Conservation (phyloP, 2,888 invertebrate species). For the Nomada ferruginata region DNA sequence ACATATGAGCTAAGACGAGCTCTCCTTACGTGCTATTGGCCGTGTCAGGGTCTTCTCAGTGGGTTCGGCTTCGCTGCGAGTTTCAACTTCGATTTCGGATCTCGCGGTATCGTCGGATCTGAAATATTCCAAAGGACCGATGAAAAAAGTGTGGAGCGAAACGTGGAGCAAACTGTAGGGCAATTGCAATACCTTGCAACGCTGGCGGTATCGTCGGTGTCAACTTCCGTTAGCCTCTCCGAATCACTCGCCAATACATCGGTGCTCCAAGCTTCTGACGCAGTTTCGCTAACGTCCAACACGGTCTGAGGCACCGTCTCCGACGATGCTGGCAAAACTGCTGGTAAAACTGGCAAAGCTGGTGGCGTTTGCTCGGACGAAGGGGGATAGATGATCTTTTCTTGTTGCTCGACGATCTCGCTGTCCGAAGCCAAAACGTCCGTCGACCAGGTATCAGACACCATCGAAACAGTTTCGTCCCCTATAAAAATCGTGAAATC, state of each 20-base stretch:
- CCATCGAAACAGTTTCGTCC: constrained; percentile 98
- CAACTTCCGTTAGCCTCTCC: constrained; percentile 94
- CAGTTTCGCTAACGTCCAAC: constrained; percentile 94
- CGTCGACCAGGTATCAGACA: constrained; percentile 99
- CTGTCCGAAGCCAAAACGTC: constrained; percentile 98
- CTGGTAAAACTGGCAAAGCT: constrained; percentile 56
- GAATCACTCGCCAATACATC: constrained; percentile 97
- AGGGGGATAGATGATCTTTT: constrained; percentile 84
- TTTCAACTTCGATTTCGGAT: constrained; percentile 85
- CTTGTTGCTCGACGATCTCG: constrained; percentile 94
- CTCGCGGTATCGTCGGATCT: constrained; percentile 91
- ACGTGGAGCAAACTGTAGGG: background rate
- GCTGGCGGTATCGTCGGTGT: constrained; percentile 88
- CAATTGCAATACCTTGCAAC: constrained; percentile 85
- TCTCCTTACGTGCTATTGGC: constrained; percentile 51
- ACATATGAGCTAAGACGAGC: constrained; percentile 55
- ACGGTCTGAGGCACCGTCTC: constrained; percentile 82
- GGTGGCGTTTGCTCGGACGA: constrained; percentile 66
- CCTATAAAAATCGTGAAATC: constrained; percentile 82
- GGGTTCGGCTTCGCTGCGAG: constrained; percentile 83
- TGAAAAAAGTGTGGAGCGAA: no score
- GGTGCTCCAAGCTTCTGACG: constrained; percentile 99
- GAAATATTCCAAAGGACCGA: background rate
- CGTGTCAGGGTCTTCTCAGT: constrained; percentile 84
- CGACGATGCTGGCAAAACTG: constrained; percentile 77